Evolutionary conservation across 2,113 vertebrate genomes (phyloP), one percentile per base, ranked within the genome.

Genomic region (Acanthisitta chloris): DNA sequence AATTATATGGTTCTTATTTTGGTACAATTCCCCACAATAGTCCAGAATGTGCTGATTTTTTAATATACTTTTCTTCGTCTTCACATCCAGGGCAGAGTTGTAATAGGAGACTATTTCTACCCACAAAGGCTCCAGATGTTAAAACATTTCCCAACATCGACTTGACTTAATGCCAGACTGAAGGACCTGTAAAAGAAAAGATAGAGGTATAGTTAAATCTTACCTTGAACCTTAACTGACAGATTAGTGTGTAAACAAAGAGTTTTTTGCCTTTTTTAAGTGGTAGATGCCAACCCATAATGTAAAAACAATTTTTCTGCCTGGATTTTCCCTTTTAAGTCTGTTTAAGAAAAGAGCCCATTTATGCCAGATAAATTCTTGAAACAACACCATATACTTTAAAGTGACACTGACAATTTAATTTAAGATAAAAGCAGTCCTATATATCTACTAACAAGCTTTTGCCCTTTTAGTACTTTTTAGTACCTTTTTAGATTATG

Each of bases 61-160:
- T 77, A 97, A 64, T 87, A 97, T 98, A 97, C 90, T 96, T 81
- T 97, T 98, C 98, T 98, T 91, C 97, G 97, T 98, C 98, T 98
- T 98, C 98, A 98, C 97, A 98, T 98, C 98, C 98, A 98, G 97
- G 98, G 98, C 97, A 96, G 97, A 98, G 97, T 98, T 99, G 98
- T 98, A 98, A 98, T 84, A 98, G 98, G 97, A 97, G 98, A 98
- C 97, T 98, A 98, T 98, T 98, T 99, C 98, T 98, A 99, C 98
- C 98, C 97, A 98, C 97, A 97, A 98, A 98, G 94, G 98, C 98
- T 98, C 98, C 98, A 98, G 98, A 97, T 98, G 98, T 98, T 98
- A 98, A 98, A 98, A 98, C 97, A 88, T 98, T 97, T 97, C 96
- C 98, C 97, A 98, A 98, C 97, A 98, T 98, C 97, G 96, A 98